Conservation (phyloP, 2,797 vertebrate species). For the Gallirallus australis region DNA sequence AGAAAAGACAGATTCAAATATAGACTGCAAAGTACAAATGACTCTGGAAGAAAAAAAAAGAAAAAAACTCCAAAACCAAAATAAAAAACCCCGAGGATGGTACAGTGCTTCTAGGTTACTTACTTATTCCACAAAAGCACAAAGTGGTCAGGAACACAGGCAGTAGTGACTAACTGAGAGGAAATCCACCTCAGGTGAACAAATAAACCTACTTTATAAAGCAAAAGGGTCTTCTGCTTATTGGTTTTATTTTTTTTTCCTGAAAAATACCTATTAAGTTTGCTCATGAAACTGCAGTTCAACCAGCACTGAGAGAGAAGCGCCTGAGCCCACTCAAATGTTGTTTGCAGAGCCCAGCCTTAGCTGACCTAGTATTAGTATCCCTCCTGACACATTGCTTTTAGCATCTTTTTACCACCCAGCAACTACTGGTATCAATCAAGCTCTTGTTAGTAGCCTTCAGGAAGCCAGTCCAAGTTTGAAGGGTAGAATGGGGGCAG, state of each 20-base stretch:
- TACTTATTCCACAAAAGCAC: not conserved
- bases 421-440: not conserved
- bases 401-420: not conserved
- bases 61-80: too few species aligned
- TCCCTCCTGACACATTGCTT: not conserved
- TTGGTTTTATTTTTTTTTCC: accelerated
- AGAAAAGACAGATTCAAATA: constrained; percentile 57
- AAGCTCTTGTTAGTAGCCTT: not conserved
- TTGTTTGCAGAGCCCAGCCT: not conserved
- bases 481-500: not conserved
- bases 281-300: not conserved
- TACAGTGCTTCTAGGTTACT: not conserved
- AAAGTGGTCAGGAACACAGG: not conserved
- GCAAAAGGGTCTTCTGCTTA: not conserved
- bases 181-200: not conserved
- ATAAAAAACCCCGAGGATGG: not conserved
- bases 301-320: not conserved
- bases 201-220: not conserved
- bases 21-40: constrained; percentile 19
- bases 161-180: not conserved
- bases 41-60: too few species aligned
- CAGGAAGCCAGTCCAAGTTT: not conserved
- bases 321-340: not conserved
- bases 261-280: not conserved
- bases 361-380: not conserved